Conservation (phyloP, 2,113 vertebrate species). For the Pollimyrus isidori region DNA sequence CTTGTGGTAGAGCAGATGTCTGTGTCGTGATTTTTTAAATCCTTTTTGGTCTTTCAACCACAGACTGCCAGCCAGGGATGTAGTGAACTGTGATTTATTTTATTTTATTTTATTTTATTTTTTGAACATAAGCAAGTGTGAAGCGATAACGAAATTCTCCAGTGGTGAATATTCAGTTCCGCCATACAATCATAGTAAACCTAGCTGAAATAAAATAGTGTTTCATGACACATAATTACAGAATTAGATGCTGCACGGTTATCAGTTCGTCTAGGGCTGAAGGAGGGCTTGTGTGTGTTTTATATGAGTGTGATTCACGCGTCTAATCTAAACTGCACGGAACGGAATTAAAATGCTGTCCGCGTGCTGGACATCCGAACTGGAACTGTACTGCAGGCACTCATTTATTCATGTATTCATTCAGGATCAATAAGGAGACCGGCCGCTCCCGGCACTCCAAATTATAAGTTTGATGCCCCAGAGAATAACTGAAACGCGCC, state of each 20-base stretch:
- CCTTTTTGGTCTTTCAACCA: background rate
- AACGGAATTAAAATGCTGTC: background rate
- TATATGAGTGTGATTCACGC: background rate
- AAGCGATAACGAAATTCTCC: background rate
- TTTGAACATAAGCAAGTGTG: background rate
- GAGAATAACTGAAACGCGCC: slow-evolving; percentile 36
- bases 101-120: background rate
- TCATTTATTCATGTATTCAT: slow-evolving; percentile 44
- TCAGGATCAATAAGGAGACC: slow-evolving; percentile 28
- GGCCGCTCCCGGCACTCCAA: slow-evolving; percentile 22
- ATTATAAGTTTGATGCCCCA: slow-evolving; percentile 35
- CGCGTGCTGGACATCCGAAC: background rate
- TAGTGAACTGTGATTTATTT: background rate
- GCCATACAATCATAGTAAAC: background rate
- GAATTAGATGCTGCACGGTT: background rate
- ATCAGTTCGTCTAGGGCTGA: background rate
- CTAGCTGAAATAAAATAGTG: background rate
- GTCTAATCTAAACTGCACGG: background rate
- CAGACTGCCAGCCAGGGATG: background rate
- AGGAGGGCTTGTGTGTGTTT: background rate
- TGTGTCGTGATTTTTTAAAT: background rate
- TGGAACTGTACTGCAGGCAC: slow-evolving; percentile 21
- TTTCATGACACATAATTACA: background rate
- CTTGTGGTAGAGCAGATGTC: background rate
- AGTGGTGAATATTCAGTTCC: background rate